Evolutionary conservation across 2,888 invertebrate species (phyloP), one percentile per base, ranked within the genome.

Genomic region (Apantesis nais): DNA sequence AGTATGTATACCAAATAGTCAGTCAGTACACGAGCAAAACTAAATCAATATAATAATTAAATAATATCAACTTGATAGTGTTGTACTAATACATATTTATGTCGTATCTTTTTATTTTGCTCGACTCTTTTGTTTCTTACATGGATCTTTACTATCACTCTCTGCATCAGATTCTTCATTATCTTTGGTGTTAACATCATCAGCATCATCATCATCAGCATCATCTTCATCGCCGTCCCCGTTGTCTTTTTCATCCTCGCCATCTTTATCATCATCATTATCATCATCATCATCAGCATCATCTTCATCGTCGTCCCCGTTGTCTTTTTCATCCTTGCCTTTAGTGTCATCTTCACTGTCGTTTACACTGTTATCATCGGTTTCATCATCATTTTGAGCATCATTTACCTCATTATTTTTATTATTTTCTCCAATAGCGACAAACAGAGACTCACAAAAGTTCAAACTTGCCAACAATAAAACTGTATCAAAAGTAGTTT

Each of bases 401-500:
- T 22, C 25, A 8, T n/a, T n/a, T n/a, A 29, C 25, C 7, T 58
- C 55, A 29, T 25, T 29, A 58, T 44, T 25, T 12, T 16, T 44
- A 4, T 16, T 44, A 44, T 19, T 39, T 25, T 4, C 2, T 0
- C 2, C 0, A 39, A 62, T n/a, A 25, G 14, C 16, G 16, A 25
- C 9, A 9, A 29, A 62, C 39, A 29, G 9, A 39, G 29, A 25
- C 8, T 55, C 25, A 66, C 19, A 7, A 12, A 31, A 37, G 0
- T 37, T 55, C 25, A 37, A 37, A 25, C 37, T 52, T 25, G 25
- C 52, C 52, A 25, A 52, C 25, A 37, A 52, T n/a, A 63, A 66
- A 52, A 65, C 37, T 37, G 52, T 16, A 52, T 34, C 4, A 68
- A 66, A 68, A 69, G 62, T 25, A 29, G 66, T 60, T 68, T 70